phyloP scores from a whole-genome alignment of 2,113 vertebrate species.

The Heteronetta atricapilla region DNA sequence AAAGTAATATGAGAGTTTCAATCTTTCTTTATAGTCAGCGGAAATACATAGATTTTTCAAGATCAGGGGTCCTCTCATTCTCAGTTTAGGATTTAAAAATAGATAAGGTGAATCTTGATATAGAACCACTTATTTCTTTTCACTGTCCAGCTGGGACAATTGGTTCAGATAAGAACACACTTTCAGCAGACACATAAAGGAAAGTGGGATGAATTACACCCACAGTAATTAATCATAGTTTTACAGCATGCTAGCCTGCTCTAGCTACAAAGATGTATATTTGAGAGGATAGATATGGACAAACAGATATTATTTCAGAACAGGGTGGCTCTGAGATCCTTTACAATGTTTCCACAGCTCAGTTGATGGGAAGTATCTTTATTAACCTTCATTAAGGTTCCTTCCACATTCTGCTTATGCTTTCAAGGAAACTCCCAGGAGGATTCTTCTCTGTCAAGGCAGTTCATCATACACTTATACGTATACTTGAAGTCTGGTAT shows the following conservation, averaged over 20 bases:
- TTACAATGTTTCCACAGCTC: not conserved
- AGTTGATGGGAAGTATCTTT: not conserved
- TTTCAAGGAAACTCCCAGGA: not conserved
- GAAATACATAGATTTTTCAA: not conserved
- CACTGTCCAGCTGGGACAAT: not conserved
- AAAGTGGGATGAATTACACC: not conserved
- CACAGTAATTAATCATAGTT: not conserved
- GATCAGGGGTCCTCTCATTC: not conserved
- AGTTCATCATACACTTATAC: not conserved
- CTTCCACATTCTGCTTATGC: not conserved
- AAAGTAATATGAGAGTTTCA: not conserved
- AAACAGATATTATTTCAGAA: not conserved
- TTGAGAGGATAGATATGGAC: not conserved
- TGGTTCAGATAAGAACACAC: not conserved
- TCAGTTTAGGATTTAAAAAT: not conserved
- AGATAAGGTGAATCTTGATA: not conserved
- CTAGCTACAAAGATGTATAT: not conserved
- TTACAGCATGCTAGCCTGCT: not conserved
- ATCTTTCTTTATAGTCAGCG: not conserved
- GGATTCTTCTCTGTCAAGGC: not conserved
- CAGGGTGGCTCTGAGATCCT: accelerated
- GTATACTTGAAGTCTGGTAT: accelerated
- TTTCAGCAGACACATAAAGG: not conserved
- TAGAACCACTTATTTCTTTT: not conserved
- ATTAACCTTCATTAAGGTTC: not conserved